Conservation (phyloP, 2,113 vertebrate species). For the Eulacestoma nigropectus region DNA sequence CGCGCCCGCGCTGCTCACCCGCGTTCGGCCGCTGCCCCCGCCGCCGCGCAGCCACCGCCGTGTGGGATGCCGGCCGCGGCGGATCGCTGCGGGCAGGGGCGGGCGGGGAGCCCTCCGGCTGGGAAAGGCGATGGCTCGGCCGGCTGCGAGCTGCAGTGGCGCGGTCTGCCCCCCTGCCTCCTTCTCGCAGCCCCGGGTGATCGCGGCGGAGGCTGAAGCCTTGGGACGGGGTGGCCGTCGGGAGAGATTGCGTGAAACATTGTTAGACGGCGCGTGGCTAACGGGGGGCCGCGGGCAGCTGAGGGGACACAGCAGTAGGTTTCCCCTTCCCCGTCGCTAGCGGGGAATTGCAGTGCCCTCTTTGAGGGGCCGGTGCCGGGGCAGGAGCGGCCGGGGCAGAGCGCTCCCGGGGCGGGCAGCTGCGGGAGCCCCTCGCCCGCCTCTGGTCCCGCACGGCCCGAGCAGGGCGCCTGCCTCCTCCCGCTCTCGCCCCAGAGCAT, state of each 20-base stretch:
- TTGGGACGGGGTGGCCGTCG: background rate
- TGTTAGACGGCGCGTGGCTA: background rate
- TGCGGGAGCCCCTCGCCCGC: fast-evolving
- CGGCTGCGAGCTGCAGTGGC: background rate
- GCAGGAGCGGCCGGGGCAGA: background rate
- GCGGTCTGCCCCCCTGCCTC: background rate
- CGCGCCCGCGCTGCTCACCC: background rate
- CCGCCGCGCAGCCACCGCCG: fast-evolving
- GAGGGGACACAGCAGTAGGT: background rate
- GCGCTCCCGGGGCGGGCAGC: too few species aligned
- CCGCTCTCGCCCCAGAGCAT: background rate
- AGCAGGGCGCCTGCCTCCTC: background rate
- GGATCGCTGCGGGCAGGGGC: background rate
- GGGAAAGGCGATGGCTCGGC: background rate
- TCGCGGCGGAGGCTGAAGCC: background rate
- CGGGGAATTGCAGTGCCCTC: background rate
- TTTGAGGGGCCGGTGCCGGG: background rate
- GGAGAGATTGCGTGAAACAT: background rate
- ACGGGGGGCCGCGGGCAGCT: background rate
- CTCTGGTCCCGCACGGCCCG: background rate
- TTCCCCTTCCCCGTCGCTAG: background rate
- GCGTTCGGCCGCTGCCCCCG: too few species aligned
- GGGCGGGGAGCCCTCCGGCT: background rate
- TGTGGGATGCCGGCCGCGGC: too few species aligned
- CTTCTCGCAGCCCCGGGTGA: too few species aligned